Evolutionary conservation across 92 coral and sea anemone species (phyloP), one percentile per base, ranked within the genome.

Genomic region (Scolanthus callimorphus): DNA sequence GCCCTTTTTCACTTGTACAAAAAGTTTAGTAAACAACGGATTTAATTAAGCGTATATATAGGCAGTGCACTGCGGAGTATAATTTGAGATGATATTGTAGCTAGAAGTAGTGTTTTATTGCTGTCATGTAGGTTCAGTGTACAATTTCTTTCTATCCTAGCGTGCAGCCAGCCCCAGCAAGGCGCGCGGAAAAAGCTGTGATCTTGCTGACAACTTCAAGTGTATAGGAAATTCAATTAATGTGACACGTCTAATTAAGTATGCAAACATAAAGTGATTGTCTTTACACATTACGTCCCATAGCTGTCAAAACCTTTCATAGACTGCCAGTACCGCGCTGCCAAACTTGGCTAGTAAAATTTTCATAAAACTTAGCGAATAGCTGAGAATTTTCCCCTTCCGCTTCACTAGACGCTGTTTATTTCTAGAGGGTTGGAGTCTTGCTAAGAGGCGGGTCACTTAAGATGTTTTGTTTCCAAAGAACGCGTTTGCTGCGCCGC

Each of bases 221-320:
- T 1, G 27, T 29, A 1, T 38, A 25, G 29, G 62, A 57, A 25
- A 63, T 73, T 64, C 58, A 68, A 58, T 65, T 67, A 60, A 49
- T 17, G 39, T 58, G 85, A 51, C 75, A 65, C 55, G 20, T 57
- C 21, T 70, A 65, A 79, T 72, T 65, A 58, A 63, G 37, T 79
- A 65, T 79, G 80, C 85, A 71, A 76, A 72, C 71, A 79, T 25
- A 17, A 1, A 19, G 38, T 20, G 22, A 46, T 46, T 46, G 17
- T 20, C 12, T 20, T 10, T 6, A 46, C 52, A 46, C 52, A 9
- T 46, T 46, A 10, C 23, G 11, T 11, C 23, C 52, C 6, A 4
- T 10, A 46, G 23, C 52, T 46, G 52, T 46, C 52, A 46, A 46
- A 46, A 46, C 19, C 52, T 9, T 46, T 46, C 17, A 46, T 9